Evolutionary conservation across 2,797 vertebrate genomes (phyloP).

Genomic region (Setipinna tenuifilis): DNA sequence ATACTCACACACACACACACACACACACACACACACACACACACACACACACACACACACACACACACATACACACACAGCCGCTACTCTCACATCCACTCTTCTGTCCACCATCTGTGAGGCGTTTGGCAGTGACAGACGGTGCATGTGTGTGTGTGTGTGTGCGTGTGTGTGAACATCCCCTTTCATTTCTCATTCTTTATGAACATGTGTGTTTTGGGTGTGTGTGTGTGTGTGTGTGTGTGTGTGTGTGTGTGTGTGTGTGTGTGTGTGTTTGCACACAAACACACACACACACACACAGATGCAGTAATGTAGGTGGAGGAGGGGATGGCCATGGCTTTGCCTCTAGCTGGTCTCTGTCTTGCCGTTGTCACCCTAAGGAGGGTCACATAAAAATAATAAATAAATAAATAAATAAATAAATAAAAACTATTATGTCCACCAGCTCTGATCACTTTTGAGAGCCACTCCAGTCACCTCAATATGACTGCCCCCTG

Average conservation of each 20-base stretch:
- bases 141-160: constrained; percentile 75
- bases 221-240: constrained; percentile 4
- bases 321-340: not conserved
- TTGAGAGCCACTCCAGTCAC: no score
- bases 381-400: no score
- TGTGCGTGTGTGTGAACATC: constrained; percentile 64
- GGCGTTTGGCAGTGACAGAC: constrained; percentile 70
- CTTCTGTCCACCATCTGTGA: constrained; percentile 75
- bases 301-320: not conserved
- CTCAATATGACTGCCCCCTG: no score
- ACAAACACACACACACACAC: no score
- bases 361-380: no score
- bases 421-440: no score
- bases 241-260: not conserved
- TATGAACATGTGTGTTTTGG: not conserved
- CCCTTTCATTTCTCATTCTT: constrained; percentile 75
- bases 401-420: no score
- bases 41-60: constrained; percentile 42
- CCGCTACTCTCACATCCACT: constrained; percentile 78
- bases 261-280: constrained; percentile 40
- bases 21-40: constrained; percentile 40
- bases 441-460: no score
- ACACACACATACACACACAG: constrained; percentile 60
- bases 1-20: constrained; percentile 30
- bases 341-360: not conserved